phyloP scores from a whole-genome alignment of 1,140 invertebrate species.

The Parapsyche elsis region DNA sequence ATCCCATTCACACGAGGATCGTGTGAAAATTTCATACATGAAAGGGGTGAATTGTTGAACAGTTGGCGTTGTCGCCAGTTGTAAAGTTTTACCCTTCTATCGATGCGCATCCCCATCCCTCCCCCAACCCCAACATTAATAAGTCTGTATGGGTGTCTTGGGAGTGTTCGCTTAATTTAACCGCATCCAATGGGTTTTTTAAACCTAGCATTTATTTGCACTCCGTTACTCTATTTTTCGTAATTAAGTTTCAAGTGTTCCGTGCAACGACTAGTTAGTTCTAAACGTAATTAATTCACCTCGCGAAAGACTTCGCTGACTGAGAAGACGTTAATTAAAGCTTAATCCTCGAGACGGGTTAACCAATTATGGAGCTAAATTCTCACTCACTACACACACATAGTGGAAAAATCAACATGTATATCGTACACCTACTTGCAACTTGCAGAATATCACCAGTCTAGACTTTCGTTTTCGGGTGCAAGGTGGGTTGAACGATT shows the following conservation, averaged over 20 bases:
- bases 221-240: constrained; percentile 49
- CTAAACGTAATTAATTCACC: constrained; percentile 51
- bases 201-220: constrained; percentile 49
- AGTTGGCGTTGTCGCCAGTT: too few species aligned
- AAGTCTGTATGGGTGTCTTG: constrained; percentile 23
- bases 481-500: background rate
- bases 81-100: too few species aligned
- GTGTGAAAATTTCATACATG: too few species aligned
- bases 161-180: constrained; percentile 48
- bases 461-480: background rate
- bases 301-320: constrained; percentile 23
- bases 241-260: constrained; percentile 54
- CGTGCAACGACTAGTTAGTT: constrained; percentile 11
- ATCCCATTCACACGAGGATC: too few species aligned
- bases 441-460: too few species aligned
- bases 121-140: constrained; percentile 22
- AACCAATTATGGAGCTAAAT: background rate
- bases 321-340: constrained; percentile 24
- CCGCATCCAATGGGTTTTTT: constrained; percentile 48
- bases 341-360: background rate
- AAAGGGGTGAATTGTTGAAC: too few species aligned
- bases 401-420: too few species aligned
- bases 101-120: background rate
- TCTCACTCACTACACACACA: too few species aligned
- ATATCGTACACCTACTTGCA: too few species aligned